A percentile compares a stretch with the other conserved stretches of the same genome.
These are phyloP conservation scores for Pseudorectes ferrugineus DNA, from an alignment of 2,113 vertebrate species.

Conservation along the genomic window DNA sequence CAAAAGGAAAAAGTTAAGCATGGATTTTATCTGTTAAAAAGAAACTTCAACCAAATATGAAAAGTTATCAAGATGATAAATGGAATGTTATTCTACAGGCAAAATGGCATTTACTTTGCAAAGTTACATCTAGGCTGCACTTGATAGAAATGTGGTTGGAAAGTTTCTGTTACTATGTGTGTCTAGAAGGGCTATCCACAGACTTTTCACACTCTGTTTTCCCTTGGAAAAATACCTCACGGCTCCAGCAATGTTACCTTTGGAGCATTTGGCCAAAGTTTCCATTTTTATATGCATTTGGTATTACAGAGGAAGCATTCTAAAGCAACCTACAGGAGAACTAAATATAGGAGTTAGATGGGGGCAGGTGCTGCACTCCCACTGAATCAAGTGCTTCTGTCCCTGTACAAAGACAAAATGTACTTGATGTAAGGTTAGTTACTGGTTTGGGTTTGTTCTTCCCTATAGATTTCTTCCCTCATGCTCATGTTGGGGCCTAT, in stretches of 20 bases:
- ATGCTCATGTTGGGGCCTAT: accelerated
- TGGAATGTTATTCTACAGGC: not conserved
- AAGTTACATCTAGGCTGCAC: not conserved
- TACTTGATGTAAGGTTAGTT: not conserved
- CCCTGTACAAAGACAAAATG: not conserved
- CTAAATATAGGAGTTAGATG: conserved; percentile 28
- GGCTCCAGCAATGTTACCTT: not conserved
- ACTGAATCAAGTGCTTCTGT: not conserved
- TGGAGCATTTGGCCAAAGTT: not conserved
- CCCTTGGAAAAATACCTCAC: not conserved
- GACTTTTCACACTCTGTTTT: not conserved
- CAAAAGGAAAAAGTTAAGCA: not conserved
- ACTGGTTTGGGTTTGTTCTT: not conserved
- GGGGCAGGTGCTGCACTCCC: conserved; percentile 38
- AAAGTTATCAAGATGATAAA: not conserved
- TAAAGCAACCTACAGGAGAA: conserved; percentile 22
- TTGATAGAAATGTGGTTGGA: not conserved
- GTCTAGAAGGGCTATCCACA: not conserved
- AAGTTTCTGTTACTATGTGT: not conserved
- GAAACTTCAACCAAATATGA: not conserved
- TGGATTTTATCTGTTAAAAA: not conserved
- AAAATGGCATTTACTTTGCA: not conserved
- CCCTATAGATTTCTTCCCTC: not conserved
- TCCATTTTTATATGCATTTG: not conserved
- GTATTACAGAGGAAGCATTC: not conserved